phyloP scores from a whole-genome alignment of 2,113 vertebrate species.

The Lycocorax pyrrhopterus region DNA sequence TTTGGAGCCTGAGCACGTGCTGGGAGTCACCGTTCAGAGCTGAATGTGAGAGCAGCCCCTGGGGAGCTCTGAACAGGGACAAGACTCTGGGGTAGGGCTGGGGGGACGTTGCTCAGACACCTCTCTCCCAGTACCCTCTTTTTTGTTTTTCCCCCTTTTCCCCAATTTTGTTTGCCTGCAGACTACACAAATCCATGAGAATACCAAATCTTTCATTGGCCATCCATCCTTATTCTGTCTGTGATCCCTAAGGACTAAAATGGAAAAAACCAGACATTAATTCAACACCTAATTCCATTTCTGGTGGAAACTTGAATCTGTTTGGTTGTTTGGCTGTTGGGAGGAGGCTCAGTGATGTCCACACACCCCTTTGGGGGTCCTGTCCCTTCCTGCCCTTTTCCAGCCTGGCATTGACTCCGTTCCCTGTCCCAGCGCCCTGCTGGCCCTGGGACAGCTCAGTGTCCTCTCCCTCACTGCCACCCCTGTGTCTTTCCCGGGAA shows the following conservation, averaged over 20 bases:
- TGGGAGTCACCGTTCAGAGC: neutral
- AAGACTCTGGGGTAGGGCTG: no score
- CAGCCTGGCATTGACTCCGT: neutral
- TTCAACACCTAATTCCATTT: neutral
- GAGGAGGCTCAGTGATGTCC: neutral
- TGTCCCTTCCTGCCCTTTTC: neutral
- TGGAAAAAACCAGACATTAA: neutral
- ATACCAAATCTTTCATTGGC: neutral
- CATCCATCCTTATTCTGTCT: neutral
- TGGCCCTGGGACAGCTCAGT: neutral
- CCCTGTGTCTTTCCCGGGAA: neutral
- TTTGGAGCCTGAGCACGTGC: neutral
- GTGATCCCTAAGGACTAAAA: accelerated
- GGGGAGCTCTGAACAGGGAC: accelerated
- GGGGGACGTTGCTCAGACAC: neutral
- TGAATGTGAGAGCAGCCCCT: neutral
- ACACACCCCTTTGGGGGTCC: neutral
- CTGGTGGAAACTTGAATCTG: neutral
- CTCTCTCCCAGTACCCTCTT: neutral
- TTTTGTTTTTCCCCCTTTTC: neutral
- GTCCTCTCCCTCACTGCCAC: neutral
- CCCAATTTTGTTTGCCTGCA: neutral
- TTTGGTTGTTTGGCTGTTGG: neutral
- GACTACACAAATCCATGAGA: neutral
- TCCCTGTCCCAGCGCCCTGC: neutral